Percentiles rank a stretch among this genome's conserved stretches.
phyloP scores from a whole-genome alignment of 2,113 vertebrate species.

The Leptosomus discolor region DNA sequence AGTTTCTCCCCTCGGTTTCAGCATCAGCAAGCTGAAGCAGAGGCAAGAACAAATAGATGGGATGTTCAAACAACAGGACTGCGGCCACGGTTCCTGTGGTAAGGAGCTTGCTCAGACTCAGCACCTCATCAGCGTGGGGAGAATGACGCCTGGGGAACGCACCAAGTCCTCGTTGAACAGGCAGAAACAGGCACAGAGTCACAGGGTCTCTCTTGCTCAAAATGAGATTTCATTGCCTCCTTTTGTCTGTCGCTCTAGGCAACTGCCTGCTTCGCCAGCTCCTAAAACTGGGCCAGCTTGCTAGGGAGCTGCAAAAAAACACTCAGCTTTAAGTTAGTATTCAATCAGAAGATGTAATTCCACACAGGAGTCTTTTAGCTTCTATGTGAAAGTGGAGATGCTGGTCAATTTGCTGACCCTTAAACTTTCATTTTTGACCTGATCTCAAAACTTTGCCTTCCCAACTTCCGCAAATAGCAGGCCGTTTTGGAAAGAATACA shows the following conservation, averaged over 20 bases:
- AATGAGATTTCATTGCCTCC: conserved; percentile 37
- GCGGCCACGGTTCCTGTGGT: background rate
- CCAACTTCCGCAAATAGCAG: background rate
- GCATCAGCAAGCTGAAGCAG: background rate
- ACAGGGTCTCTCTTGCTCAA: conserved; percentile 28
- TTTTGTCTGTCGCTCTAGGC: conserved; percentile 26
- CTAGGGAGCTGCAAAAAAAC: background rate
- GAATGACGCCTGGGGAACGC: background rate
- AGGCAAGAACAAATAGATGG: background rate
- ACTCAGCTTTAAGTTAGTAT: background rate
- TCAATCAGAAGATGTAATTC: background rate
- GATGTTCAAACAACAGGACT: background rate
- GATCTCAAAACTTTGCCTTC: background rate
- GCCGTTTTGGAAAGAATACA: background rate
- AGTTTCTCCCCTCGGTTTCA: background rate
- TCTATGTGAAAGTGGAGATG: background rate
- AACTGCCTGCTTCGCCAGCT: background rate
- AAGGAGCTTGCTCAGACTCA: background rate
- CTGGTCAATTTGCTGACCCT: background rate
- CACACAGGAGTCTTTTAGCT: background rate
- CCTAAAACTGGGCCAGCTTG: conserved; percentile 44
- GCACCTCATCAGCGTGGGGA: background rate
- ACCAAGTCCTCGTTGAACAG: background rate
- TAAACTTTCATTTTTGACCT: background rate
- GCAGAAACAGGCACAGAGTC: background rate